Conservation (phyloP, 2,888 invertebrate species). For the Notodonta dromedarius region DNA sequence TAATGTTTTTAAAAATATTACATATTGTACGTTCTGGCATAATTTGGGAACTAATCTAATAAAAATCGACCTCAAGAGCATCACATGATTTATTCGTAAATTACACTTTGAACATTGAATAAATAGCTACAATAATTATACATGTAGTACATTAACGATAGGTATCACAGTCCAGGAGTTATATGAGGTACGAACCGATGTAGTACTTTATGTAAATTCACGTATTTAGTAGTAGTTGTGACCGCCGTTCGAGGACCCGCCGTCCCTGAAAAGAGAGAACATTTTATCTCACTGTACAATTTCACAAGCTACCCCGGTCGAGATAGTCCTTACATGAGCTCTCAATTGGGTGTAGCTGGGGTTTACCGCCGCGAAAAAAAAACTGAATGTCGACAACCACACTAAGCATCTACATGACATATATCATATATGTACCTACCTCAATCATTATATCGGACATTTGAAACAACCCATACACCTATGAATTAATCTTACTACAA, state of each 20-base stretch:
- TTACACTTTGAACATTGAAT: constrained; percentile 41
- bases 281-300: background rate
- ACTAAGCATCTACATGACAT: no score
- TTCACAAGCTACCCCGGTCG: background rate
- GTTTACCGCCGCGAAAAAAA: no score
- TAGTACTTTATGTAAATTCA: constrained; percentile 20
- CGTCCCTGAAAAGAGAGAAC: constrained; percentile 57
- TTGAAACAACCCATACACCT: no score
- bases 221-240: constrained; percentile 42
- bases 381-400: no score
- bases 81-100: constrained; percentile 21
- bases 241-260: constrained; percentile 57
- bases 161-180: constrained; percentile 68
- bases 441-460: no score
- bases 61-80: constrained; percentile 7
- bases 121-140: constrained; percentile 38
- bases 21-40: no score
- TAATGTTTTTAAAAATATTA: no score
- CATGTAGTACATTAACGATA: constrained; percentile 41
- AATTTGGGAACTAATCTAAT: no score
- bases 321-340: no score
- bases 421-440: no score
- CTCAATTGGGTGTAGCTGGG: no score
- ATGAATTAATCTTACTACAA: no score
- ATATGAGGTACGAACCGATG: constrained; percentile 55